phyloP scores from a whole-genome alignment of 2,888 invertebrate species.

The Emmelina monodactyla region DNA sequence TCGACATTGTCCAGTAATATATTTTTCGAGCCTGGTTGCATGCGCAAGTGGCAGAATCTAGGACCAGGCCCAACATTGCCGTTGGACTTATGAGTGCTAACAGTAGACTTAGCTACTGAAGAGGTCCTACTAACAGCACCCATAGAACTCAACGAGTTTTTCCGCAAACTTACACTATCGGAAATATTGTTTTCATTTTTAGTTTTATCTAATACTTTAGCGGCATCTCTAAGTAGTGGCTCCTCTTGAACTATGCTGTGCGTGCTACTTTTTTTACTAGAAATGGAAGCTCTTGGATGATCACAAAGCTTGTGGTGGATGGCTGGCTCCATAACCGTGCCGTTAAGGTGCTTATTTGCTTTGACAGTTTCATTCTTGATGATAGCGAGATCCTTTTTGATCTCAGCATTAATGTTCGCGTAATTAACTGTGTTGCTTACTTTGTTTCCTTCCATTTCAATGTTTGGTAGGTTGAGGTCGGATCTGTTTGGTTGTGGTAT shows the following conservation, averaged over 20 bases:
- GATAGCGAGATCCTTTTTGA: conserved; percentile 6
- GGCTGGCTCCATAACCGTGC: conserved; percentile 46
- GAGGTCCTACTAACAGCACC: conserved; percentile 55
- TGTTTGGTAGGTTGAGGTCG: conserved; percentile 18
- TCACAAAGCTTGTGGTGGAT: conserved; percentile 71
- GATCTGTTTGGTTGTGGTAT: conserved; percentile 27
- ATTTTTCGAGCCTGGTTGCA: conserved; percentile 81
- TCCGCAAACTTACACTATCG: conserved; percentile 33
- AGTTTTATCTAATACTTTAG: conserved; percentile 30
- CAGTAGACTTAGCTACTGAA: conserved; percentile 55
- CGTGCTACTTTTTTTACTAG: conserved; percentile 50
- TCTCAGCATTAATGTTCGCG: conserved; percentile 19
- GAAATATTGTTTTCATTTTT: conserved; percentile 26
- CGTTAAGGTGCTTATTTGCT: conserved; percentile 19
- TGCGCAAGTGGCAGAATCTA: conserved; percentile 77
- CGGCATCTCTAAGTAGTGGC: conserved; percentile 32
- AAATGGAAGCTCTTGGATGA: conserved; percentile 47
- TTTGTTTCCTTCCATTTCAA: conserved; percentile 3
- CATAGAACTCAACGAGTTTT: conserved; percentile 54
- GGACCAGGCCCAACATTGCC: conserved; percentile 69
- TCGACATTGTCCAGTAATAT: conserved; percentile 81
- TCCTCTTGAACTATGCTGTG: conserved; percentile 43
- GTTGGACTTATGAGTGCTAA: conserved; percentile 56
- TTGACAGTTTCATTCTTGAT: conserved; percentile 25
- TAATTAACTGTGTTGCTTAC: neutral